phyloP scores from a whole-genome alignment of 2,797 vertebrate genomes.

The Danionella dracula region DNA sequence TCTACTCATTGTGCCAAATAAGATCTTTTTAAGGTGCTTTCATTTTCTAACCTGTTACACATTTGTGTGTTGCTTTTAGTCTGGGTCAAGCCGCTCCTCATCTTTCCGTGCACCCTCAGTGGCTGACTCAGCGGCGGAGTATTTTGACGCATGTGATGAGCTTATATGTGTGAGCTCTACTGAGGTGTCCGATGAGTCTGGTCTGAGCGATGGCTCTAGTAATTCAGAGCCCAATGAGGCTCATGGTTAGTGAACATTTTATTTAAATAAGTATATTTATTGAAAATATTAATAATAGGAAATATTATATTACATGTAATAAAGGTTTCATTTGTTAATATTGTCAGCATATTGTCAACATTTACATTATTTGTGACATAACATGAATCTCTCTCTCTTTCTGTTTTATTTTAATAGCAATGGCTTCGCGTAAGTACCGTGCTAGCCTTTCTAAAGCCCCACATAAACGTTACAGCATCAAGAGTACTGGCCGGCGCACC shows the following conservation, averaged over 20 bases:
- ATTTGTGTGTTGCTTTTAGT: conserved; percentile 23
- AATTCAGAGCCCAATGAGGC: conserved; percentile 77
- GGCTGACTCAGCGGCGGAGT: conserved; percentile 80
- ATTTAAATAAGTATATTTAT: neutral
- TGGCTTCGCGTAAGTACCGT: conserved; percentile 64
- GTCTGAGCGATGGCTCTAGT: conserved; percentile 79
- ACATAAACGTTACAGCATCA: conserved; percentile 32
- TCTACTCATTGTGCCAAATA: neutral
- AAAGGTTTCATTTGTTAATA: too few relatives aligned
- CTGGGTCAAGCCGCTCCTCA: conserved; percentile 54
- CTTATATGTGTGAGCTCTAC: conserved; percentile 79
- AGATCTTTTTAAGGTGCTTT: neutral
- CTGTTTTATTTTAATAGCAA: conserved; percentile 42
- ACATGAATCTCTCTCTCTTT: too few relatives aligned
- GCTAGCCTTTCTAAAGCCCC: conserved; percentile 61
- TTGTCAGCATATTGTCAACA: too few relatives aligned
- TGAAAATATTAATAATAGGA: too few relatives aligned
- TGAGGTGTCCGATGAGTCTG: conserved; percentile 77
- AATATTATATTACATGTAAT: too few relatives aligned
- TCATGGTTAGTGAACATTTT: conserved; percentile 55
- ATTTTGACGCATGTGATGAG: conserved; percentile 86
- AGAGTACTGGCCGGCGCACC: conserved; percentile 62
- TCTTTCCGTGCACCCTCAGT: conserved; percentile 70
- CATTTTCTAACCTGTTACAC: neutral
- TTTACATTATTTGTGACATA: neutral